These are phyloP conservation scores for Drosophila arawakana DNA, from an alignment of 1,140 invertebrate species.

Conservation along the genomic window DNA sequence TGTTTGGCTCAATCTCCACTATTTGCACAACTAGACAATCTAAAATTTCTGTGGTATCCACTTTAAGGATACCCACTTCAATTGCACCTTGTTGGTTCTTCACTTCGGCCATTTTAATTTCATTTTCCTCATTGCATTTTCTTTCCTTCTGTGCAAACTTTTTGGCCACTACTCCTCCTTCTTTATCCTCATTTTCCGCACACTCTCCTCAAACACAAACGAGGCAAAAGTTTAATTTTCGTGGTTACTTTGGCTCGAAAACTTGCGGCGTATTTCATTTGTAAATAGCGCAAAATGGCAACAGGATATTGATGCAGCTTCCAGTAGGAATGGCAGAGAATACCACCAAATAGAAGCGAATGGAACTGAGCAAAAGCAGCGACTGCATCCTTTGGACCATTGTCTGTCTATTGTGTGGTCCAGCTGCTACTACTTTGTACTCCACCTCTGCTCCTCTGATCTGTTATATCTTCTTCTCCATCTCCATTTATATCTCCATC, in stretches of 20 bases:
- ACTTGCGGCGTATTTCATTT: slow-evolving; percentile 74
- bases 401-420: slow-evolving; percentile 58
- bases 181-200: not conserved
- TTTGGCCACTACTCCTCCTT: slow-evolving; percentile 18
- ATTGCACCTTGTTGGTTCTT: slow-evolving; percentile 52
- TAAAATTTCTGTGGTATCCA: slow-evolving; percentile 20
- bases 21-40: slow-evolving; percentile 12
- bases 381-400: slow-evolving; percentile 55
- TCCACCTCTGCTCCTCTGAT: slow-evolving; percentile 22
- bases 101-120: slow-evolving; percentile 53
- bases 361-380: slow-evolving; percentile 17
- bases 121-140: slow-evolving; percentile 57
- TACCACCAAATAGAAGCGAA: not conserved
- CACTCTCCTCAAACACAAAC: slow-evolving; percentile 48
- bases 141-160: slow-evolving; percentile 41
- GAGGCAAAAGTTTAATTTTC: slow-evolving; percentile 71
- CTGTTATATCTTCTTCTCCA: slow-evolving; percentile 22
- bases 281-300: slow-evolving; percentile 72
- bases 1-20: slow-evolving; percentile 14
- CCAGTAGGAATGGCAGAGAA: slow-evolving; percentile 22
- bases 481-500: not conserved
- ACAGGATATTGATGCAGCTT: slow-evolving; percentile 71
- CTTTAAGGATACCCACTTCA: slow-evolving; percentile 38
- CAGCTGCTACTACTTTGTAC: slow-evolving; percentile 56
- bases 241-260: slow-evolving; percentile 68